Base-by-base conservation (phyloP, 2,797 vertebrate genomes). In the Ctenochaetus hawaiiensis region DNA sequence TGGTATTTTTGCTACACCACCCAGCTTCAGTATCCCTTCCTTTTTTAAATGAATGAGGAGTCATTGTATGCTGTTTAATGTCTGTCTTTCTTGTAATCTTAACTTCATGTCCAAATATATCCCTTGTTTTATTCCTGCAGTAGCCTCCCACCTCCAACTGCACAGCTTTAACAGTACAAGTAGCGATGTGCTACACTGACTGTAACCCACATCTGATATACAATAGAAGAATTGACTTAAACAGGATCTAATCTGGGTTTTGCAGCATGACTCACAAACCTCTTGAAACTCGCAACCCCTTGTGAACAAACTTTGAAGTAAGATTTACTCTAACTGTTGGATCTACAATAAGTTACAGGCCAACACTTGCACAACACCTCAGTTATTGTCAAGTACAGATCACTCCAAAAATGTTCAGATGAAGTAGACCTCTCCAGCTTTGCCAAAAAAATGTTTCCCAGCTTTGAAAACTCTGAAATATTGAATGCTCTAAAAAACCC, bases 191-290 rank as follows among this genome's bases (percentile, higher is more conserved):
- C 5, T 51, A 7, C 41, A 22, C 2, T 23, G 9, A 59, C 48
- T 65, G 72, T 14, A n/a, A n/a, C n/a, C 23, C 53, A 57, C 37
- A 45, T 79, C 23, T 68, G 48, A 53, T 49, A 3, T 53, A 57
- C 64, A 54, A 14, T 41, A n/a, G 6, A 52, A 75, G 37, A 59
- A 52, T 63, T 57, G 43, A 73, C 16, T 61, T 48, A 22, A 64
- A 54, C 53, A 30, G 12, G 22, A 1, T 65, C 61, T 65, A 61
- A 78, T 77, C 11, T 23, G 45, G 58, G 34, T 41, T 69, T 72
- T 47, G 20, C 51, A 60, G 23, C 48, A 2, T 59, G 59, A 79
- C 52, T 66, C 63, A 74, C 51, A 85, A 53, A 77, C 56, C 60
- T 60, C 34, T 16, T 61, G 8, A 41, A 58, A 44, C 43, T 67